A percentile compares a stretch with the other conserved stretches of the same genome.
These are phyloP conservation scores for Dorcus parallelipipedus DNA, from an alignment of 2,888 invertebrate genomes.

Conservation along the genomic window DNA sequence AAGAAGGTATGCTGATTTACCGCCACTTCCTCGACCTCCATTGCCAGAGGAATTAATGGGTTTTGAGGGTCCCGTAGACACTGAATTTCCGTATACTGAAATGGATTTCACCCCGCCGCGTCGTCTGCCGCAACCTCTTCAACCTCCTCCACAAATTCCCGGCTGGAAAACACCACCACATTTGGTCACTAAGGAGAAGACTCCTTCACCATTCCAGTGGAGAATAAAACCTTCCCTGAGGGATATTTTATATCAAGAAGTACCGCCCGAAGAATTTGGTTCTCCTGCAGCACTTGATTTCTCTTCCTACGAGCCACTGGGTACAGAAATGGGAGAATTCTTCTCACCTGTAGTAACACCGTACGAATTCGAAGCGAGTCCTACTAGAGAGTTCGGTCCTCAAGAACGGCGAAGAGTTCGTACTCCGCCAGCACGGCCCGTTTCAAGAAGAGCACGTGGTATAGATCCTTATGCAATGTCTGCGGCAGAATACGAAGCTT, in stretches of 20 bases:
- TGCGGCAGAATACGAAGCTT: no score
- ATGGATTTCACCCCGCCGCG: not conserved
- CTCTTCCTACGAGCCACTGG: not conserved
- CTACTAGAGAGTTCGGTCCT: slow-evolving; percentile 4
- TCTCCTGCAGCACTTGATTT: not conserved
- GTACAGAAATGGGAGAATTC: no score
- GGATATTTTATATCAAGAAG: not conserved
- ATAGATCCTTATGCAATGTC: no score
- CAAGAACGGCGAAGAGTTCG: not conserved
- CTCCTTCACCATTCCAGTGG: slow-evolving; percentile 1
- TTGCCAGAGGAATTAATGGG: slow-evolving; percentile 19
- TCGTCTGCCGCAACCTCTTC: slow-evolving; percentile 8
- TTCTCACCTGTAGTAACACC: no score
- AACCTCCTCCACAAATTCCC: not conserved
- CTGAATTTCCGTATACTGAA: not conserved
- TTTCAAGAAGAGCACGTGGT: no score
- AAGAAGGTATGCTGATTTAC: not conserved
- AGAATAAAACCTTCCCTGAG: not conserved
- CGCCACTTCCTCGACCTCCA: not conserved
- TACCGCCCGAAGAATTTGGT: not conserved
- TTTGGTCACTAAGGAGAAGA: not conserved
- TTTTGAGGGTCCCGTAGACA: not conserved
- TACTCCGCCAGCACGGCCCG: not conserved
- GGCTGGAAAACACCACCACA: slow-evolving; percentile 13
- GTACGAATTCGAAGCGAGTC: not conserved